Conservation (phyloP, 2,113 vertebrate genomes). For the Acinonyx jubatus region DNA sequence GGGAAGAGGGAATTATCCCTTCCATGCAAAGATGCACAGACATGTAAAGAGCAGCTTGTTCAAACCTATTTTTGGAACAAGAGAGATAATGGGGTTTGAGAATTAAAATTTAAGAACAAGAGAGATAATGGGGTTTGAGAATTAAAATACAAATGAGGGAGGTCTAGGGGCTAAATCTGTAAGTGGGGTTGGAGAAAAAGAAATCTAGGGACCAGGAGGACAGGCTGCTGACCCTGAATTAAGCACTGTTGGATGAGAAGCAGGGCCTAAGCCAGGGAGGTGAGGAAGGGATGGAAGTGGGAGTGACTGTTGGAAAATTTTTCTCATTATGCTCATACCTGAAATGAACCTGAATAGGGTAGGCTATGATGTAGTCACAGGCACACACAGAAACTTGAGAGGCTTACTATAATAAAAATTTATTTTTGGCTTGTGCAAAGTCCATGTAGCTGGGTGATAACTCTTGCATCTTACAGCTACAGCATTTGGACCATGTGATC, state of each 20-base stretch:
- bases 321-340: neutral
- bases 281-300: neutral
- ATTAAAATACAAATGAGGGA: neutral
- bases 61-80: neutral
- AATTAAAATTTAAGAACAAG: neutral
- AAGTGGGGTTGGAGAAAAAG: neutral
- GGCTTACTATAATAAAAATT: neutral
- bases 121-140: neutral
- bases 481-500: neutral
- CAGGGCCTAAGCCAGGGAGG: neutral
- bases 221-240: neutral
- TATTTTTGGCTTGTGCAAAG: neutral
- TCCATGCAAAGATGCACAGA: neutral
- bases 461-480: neutral
- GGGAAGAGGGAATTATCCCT: neutral
- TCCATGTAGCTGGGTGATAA: neutral
- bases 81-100: neutral
- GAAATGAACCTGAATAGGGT: neutral
- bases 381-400: neutral
- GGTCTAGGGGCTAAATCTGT: neutral
- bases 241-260: neutral
- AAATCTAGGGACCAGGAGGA: neutral
- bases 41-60: neutral
- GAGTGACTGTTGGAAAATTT: neutral
- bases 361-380: neutral